phyloP scores from a whole-genome alignment of 2,113 vertebrate species.

The Trogon surrucura region DNA sequence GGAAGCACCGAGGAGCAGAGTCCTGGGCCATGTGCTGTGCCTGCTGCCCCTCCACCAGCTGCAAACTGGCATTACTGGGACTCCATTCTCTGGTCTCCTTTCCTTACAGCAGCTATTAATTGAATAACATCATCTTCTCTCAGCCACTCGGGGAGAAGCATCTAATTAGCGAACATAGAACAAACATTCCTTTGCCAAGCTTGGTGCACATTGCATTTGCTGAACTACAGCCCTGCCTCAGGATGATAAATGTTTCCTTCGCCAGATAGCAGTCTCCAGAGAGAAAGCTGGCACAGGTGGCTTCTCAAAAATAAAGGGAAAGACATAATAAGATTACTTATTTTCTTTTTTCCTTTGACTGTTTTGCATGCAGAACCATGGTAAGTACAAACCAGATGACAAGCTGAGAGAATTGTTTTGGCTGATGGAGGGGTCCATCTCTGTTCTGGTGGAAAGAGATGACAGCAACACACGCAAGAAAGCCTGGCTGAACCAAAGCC shows the following conservation, averaged over 20 bases:
- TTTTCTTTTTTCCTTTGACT: neutral
- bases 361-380: neutral
- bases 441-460: neutral
- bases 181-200: neutral
- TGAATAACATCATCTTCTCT: neutral
- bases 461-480: slow-evolving; percentile 25
- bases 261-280: neutral
- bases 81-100: neutral
- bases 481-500: neutral
- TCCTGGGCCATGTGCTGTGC: neutral
- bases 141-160: neutral
- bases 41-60: neutral
- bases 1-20: rapidly evolving
- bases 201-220: neutral
- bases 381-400: neutral
- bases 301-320: neutral
- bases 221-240: neutral
- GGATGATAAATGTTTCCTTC: neutral
- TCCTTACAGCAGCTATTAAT: neutral
- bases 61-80: neutral
- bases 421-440: neutral
- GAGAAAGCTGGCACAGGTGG: neutral
- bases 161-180: neutral
- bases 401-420: neutral
- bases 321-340: neutral